A percentile compares a stretch with the other conserved stretches of the same genome.
Conservation (phyloP, 2,797 vertebrate genomes). For the Helarctos malayanus region DNA sequence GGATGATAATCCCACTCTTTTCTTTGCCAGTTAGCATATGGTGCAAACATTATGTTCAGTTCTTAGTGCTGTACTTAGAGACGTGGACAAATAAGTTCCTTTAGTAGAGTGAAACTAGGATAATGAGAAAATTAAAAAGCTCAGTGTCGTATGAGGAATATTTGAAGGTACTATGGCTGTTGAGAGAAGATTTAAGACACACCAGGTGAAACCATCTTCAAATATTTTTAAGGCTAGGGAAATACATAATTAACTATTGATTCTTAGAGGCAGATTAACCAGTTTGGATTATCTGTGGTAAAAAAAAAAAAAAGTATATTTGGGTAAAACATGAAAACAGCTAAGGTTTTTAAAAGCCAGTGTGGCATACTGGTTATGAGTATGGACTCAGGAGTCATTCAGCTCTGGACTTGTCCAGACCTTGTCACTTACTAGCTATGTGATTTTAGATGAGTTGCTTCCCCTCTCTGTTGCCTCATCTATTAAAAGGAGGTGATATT, state of each 20-base stretch:
- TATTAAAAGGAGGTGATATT: constrained; percentile 11
- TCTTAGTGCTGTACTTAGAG: not conserved
- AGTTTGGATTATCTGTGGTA: not conserved
- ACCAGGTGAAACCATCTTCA: not conserved
- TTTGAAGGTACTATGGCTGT: not conserved
- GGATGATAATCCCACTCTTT: not conserved
- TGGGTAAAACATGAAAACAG: not conserved
- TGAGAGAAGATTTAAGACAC: constrained; percentile 5
- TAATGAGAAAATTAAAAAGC: not conserved
- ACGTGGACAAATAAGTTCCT: not conserved
- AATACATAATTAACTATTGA: not conserved
- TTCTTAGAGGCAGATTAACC: constrained; percentile 17
- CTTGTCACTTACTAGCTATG: not conserved
- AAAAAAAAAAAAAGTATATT: not conserved
- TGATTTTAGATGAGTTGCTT: not conserved
- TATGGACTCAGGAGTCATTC: not conserved
- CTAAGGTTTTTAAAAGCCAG: not conserved
- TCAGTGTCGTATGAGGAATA: not conserved
- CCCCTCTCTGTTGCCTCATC: not conserved
- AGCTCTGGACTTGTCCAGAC: not conserved
- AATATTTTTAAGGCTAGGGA: constrained; percentile 31
- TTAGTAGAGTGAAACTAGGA: not conserved
- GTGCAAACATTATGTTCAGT: not conserved
- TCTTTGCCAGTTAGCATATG: not conserved
- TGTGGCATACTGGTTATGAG: not conserved